A percentile compares a stretch with the other conserved stretches of the same genome.
phyloP scores from a whole-genome alignment of 2,113 vertebrate species.

The Myotis brandtii region DNA sequence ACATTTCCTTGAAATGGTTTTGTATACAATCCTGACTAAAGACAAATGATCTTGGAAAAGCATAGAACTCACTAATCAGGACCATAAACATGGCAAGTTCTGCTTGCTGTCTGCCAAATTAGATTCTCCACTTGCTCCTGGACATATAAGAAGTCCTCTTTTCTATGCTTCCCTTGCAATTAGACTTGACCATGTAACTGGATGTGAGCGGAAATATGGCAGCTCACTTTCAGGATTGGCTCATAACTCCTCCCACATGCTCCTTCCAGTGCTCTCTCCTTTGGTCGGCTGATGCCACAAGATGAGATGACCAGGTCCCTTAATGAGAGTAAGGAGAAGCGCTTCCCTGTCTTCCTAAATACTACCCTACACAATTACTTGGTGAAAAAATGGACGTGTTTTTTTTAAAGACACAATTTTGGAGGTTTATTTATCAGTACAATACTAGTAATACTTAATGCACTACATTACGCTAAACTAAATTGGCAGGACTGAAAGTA shows the following conservation, averaged over 20 bases:
- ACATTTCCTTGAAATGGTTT: slow-evolving; percentile 26
- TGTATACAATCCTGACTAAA: background rate
- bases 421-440: background rate
- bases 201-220: background rate
- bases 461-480: background rate
- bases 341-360: background rate
- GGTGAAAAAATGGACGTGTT: background rate
- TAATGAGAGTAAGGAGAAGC: background rate
- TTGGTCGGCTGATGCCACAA: background rate
- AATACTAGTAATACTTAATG: background rate
- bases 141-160: background rate
- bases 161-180: background rate
- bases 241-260: background rate
- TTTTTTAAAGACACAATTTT: background rate
- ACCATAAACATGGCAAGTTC: background rate
- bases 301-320: background rate
- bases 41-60: slow-evolving; percentile 18
- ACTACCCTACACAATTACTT: background rate
- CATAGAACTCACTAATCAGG: background rate
- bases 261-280: background rate
- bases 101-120: background rate
- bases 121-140: background rate
- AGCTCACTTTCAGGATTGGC: background rate
- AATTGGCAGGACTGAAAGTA: background rate
- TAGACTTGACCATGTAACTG: background rate